These are phyloP conservation scores for Ptilorrhoa leucosticta DNA, from an alignment of 2,113 vertebrate genomes.

Conservation along the genomic window DNA sequence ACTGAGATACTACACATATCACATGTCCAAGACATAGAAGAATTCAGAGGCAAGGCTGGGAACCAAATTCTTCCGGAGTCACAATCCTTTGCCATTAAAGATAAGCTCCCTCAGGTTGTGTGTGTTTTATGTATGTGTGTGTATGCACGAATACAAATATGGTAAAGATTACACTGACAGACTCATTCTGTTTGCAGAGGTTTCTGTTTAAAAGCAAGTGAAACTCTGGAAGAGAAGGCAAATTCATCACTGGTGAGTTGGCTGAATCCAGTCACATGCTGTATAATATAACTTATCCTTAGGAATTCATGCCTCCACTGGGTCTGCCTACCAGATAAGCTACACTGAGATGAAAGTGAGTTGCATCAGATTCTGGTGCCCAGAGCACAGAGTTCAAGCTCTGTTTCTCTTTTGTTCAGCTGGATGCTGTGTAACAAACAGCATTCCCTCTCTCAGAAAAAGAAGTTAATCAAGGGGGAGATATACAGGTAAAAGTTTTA, in stretches of 20 bases:
- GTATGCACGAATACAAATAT: background rate
- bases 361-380: constrained; percentile 44
- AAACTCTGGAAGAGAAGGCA: constrained; percentile 36
- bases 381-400: background rate
- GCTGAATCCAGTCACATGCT: constrained; percentile 57
- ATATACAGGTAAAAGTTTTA: constrained; percentile 61
- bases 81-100: background rate
- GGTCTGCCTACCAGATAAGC: constrained; percentile 64
- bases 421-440: constrained; percentile 10
- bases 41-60: background rate
- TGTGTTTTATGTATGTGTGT: background rate
- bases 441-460: constrained; percentile 19
- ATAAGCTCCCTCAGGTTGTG: background rate
- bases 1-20: background rate
- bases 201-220: constrained; percentile 37
- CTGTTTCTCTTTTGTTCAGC: constrained; percentile 37
- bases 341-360: constrained; percentile 49
- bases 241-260: constrained; percentile 58
- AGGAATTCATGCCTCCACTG: constrained; percentile 66
- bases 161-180: constrained; percentile 22
- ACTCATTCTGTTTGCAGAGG: background rate
- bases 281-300: constrained; percentile 59
- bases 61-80: background rate
- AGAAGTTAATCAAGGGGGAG: background rate
- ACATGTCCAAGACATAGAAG: background rate